A percentile compares a stretch with the other conserved stretches of the same genome.
These are phyloP conservation scores for Nannoperca obscura DNA, from an alignment of 2,797 vertebrate species.

Conservation along the genomic window DNA sequence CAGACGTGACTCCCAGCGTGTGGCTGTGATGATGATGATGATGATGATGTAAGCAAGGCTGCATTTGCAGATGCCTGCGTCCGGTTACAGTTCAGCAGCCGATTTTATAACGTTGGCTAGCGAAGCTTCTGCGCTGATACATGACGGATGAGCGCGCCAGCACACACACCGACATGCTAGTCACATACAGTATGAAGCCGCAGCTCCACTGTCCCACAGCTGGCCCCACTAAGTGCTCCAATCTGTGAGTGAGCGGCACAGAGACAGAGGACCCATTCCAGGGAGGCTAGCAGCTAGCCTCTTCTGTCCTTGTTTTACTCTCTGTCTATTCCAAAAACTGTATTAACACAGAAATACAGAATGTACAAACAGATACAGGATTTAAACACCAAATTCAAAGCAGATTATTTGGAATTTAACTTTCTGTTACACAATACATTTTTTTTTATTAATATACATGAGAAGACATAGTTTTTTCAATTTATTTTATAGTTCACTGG, in stretches of 20 bases:
- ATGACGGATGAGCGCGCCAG: neutral
- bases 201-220: slow-evolving; percentile 44
- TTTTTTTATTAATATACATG: neutral
- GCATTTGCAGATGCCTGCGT: slow-evolving; percentile 61
- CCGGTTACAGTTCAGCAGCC: slow-evolving; percentile 42
- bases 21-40: neutral
- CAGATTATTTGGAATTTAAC: neutral
- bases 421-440: neutral
- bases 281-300: neutral
- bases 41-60: slow-evolving; percentile 21
- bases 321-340: neutral
- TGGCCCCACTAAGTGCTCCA: slow-evolving; percentile 57
- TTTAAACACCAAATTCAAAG: neutral
- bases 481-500: neutral
- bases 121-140: neutral
- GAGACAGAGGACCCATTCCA: neutral
- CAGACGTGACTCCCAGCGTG: slow-evolving; percentile 10
- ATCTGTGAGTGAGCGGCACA: slow-evolving; percentile 21
- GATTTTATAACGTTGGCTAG: slow-evolving; percentile 32
- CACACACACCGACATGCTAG: slow-evolving; percentile 24
- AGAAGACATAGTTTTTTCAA: neutral
- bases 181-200: slow-evolving; percentile 10
- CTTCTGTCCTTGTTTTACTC: neutral
- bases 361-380: neutral
- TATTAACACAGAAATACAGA: neutral